phyloP scores from a whole-genome alignment of 2,888 invertebrate species.

The Calliopum simillimum region DNA sequence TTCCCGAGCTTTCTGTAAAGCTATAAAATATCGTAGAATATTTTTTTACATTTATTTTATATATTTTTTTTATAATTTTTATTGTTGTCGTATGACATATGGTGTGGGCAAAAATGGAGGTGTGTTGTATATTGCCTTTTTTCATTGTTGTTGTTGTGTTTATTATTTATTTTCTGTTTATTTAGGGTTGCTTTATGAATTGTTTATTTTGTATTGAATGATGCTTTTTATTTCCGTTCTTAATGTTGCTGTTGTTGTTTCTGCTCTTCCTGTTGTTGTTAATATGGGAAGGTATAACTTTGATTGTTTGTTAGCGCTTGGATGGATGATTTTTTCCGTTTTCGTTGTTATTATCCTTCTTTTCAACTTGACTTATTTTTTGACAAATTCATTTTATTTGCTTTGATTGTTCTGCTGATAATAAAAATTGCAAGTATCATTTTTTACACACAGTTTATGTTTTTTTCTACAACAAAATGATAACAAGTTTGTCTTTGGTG shows the following conservation, averaged over 20 bases:
- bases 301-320: no score
- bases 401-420: neutral
- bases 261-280: no score
- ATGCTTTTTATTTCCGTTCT: no score
- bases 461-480: neutral
- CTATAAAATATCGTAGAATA: neutral
- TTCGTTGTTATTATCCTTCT: neutral
- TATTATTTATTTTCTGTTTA: neutral
- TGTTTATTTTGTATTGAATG: neutral
- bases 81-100: no score
- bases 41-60: neutral
- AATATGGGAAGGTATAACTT: no score
- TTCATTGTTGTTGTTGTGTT: neutral
- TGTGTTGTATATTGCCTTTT: neutral
- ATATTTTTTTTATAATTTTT: no score
- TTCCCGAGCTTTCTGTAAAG: neutral
- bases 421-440: no score
- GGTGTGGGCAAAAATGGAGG: no score
- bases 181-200: neutral
- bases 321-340: no score
- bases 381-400: constrained; percentile 21
- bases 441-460: neutral
- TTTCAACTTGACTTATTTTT: constrained; percentile 14
- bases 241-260: no score
- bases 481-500: neutral